Conservation (phyloP, 2,797 vertebrate species). For the Hyperoplus lanceolatus region DNA sequence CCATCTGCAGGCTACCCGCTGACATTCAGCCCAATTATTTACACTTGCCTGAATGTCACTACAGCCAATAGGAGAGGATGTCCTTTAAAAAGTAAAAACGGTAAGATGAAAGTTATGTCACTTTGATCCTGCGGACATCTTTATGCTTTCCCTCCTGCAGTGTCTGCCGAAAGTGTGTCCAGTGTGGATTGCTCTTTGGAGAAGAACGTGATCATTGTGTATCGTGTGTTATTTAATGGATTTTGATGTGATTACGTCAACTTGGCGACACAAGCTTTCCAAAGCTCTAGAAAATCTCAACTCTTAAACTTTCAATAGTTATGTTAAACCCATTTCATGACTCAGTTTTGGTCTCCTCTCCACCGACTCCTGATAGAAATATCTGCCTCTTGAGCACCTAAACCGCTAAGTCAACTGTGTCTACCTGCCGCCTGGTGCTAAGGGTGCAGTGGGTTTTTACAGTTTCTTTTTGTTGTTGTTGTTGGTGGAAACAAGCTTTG, state of each 20-base stretch:
- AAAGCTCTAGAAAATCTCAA: constrained; percentile 9
- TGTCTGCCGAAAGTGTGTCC: constrained; percentile 26
- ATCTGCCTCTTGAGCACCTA: background rate
- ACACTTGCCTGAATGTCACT: constrained; percentile 75
- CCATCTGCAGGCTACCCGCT: constrained; percentile 77
- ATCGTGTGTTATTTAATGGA: constrained; percentile 46
- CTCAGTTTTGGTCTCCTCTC: constrained; percentile 1
- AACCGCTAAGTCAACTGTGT: background rate
- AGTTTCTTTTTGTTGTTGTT: background rate
- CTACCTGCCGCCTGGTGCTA: background rate
- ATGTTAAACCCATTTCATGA: background rate
- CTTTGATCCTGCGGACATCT: constrained; percentile 59
- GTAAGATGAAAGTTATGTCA: constrained; percentile 67
- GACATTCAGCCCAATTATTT: constrained; percentile 84
- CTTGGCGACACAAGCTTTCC: constrained; percentile 21
- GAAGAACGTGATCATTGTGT: constrained; percentile 32
- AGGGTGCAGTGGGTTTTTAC: too few relatives aligned
- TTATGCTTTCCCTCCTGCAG: constrained; percentile 49
- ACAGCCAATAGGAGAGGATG: constrained; percentile 76
- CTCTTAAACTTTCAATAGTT: too few relatives aligned
- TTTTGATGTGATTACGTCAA: constrained; percentile 24
- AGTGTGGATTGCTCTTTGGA: constrained; percentile 44
- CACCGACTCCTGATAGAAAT: background rate
- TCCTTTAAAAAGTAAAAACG: constrained; percentile 78
- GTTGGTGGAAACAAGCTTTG: background rate